Base-by-base conservation (phyloP, 2,888 invertebrate species). In the Monopis laevigella region DNA sequence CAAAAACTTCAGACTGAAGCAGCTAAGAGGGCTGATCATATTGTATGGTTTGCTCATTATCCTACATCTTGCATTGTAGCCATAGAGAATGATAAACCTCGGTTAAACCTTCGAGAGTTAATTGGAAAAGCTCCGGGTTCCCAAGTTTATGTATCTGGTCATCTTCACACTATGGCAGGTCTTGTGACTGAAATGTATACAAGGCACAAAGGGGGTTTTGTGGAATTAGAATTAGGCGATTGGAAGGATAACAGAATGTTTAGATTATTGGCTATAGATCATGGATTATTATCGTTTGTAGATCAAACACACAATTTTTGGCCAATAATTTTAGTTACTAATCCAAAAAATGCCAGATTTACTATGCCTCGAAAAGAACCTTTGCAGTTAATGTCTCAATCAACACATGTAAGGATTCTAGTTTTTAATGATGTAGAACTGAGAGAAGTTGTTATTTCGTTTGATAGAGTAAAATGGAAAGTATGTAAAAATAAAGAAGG, bases 211-310 rank as follows among this genome's bases (percentile, higher is more conserved):
- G 85, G 84, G 45, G 95, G 95, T 3, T 90, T 86, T 58, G 73
- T 96, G 44, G 96, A 96, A 70, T 77, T 96, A 43, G 96, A 96
- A 71, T 72, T 96, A 41, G 93, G 89, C 6, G 96, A 96, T 73
- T 96, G 96, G 95, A 96, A 93, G 69, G 91, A 92, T 55, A 91
- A 90, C 58, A 83, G 95, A 75, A 84, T 90, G 91, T 93, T 84
- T 71, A 85, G 96, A 27, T 62, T 96, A 39, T 85, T 87, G 47
- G 94, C 90, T n/a, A 85, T 96, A 49, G 96, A 96, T 69, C 92
- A 95, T 65, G 95, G 93, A 34, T 73, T 93, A 49, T 88, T 96
- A 59, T 92, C 94, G 19, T 95, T 96, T 72, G 77, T 86, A 43
- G 96, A 96, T 67, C 81, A 89, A 40, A 81, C 80, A 49, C 88